A percentile compares a stretch with the other conserved stretches of the same genome.
Conservation (phyloP, 2,797 vertebrate genomes). For the Coracias cyanogaster region DNA sequence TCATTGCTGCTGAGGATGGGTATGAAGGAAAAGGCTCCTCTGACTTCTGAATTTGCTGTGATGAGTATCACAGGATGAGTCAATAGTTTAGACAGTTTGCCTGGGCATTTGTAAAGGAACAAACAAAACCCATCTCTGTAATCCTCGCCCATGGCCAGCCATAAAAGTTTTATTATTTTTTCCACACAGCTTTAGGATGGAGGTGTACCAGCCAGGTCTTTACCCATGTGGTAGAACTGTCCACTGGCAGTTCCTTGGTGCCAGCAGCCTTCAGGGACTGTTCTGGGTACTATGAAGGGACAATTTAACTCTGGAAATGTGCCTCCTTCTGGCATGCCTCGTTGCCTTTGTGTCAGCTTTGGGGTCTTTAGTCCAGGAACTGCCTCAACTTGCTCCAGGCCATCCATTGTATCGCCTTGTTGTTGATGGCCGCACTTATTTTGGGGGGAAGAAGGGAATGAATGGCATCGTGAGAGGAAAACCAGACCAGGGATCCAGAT, state of each 20-base stretch:
- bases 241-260: not conserved
- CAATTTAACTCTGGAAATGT: not conserved
- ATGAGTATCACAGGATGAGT: not conserved
- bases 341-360: not conserved
- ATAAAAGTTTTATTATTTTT: not conserved
- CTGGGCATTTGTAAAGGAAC: not conserved
- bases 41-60: not conserved
- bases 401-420: not conserved
- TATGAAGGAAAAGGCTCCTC: not conserved
- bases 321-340: not conserved
- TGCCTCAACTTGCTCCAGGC: not conserved
- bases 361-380: not conserved
- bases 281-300: not conserved
- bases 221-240: not conserved
- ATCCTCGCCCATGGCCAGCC: not conserved
- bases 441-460: not conserved
- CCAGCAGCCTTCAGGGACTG: not conserved
- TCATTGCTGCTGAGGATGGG: not conserved
- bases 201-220: not conserved
- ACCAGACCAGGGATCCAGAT: not conserved
- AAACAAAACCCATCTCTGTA: not conserved
- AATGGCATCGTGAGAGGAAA: not conserved
- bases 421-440: not conserved
- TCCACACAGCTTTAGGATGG: not conserved
- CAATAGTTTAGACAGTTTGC: not conserved